Evolutionary conservation across 2,888 invertebrate species (phyloP).

Genomic region (Hyppa rectilinea): DNA sequence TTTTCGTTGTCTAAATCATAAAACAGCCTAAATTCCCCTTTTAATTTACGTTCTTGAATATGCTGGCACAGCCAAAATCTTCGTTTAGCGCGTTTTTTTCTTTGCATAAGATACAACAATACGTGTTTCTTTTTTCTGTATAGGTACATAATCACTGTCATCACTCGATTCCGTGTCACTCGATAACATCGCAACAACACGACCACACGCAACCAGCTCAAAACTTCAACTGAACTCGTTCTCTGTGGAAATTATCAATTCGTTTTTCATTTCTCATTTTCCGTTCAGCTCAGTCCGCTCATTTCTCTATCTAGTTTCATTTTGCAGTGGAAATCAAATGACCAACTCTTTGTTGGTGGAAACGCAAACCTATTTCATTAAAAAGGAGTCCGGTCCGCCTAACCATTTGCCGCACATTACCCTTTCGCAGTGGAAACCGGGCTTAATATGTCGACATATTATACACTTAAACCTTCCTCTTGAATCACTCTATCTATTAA

Average conservation of each 20-base stretch:
- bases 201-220: slow-evolving; percentile 34
- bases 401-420: slow-evolving; percentile 11
- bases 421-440: slow-evolving; percentile 6
- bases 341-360: slow-evolving; percentile 38
- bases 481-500: too few species aligned
- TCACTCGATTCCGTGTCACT: slow-evolving; percentile 15
- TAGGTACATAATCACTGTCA: slow-evolving; percentile 28
- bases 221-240: slow-evolving; percentile 37
- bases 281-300: slow-evolving; percentile 42
- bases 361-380: slow-evolving; percentile 18
- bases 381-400: too few species aligned
- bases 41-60: slow-evolving; percentile 41
- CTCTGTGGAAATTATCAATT: slow-evolving; percentile 39
- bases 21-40: slow-evolving; percentile 48
- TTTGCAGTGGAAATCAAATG: too few species aligned
- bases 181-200: slow-evolving; percentile 43
- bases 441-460: too few species aligned
- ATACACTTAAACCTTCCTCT: too few species aligned
- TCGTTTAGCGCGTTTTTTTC: slow-evolving; percentile 32
- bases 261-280: slow-evolving; percentile 46
- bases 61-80: slow-evolving; percentile 45
- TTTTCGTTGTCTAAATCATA: slow-evolving; percentile 47
- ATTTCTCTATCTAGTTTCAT: slow-evolving; percentile 24
- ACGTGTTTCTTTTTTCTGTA: slow-evolving; percentile 26
- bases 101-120: slow-evolving; percentile 34